These are phyloP conservation scores for Pteropus alecto DNA, from an alignment of 2,113 vertebrate species.

Conservation along the genomic window DNA sequence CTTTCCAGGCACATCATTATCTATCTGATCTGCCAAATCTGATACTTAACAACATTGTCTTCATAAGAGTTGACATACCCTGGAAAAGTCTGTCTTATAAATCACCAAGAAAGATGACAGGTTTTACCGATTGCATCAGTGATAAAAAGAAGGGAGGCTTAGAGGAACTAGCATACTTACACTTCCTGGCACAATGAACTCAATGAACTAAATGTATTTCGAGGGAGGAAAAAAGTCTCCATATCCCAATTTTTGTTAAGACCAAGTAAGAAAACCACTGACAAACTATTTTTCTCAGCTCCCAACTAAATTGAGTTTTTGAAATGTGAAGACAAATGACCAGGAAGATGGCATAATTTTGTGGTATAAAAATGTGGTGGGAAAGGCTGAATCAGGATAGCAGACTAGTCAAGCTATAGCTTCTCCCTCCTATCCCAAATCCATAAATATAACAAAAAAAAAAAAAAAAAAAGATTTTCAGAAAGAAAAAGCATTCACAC, in stretches of 20 bases:
- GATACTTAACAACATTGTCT: constrained; percentile 69
- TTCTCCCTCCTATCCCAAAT: not conserved
- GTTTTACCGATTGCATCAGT: constrained; percentile 58
- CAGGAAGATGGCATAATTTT: not conserved
- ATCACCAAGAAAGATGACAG: constrained; percentile 70
- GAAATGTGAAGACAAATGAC: constrained; percentile 27
- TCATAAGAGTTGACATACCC: constrained; percentile 57
- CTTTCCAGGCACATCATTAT: constrained; percentile 74
- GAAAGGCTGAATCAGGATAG: not conserved
- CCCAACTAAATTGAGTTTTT: not conserved
- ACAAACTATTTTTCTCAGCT: not conserved
- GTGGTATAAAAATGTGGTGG: not conserved
- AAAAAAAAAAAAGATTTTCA: not conserved
- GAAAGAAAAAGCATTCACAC: not conserved
- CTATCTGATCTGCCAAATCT: constrained; percentile 76
- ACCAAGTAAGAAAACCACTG: not conserved
- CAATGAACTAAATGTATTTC: not conserved
- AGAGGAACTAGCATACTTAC: not conserved
- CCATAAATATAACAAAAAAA: not conserved
- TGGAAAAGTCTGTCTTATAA: constrained; percentile 70
- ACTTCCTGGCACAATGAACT: not conserved
- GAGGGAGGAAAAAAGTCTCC: not conserved
- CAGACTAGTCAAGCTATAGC: not conserved
- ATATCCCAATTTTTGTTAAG: constrained; percentile 3
- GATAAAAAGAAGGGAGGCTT: constrained; percentile 52